Base-by-base conservation (phyloP, 92 coral and sea anemone genomes). In the Porites lobata region DNA sequence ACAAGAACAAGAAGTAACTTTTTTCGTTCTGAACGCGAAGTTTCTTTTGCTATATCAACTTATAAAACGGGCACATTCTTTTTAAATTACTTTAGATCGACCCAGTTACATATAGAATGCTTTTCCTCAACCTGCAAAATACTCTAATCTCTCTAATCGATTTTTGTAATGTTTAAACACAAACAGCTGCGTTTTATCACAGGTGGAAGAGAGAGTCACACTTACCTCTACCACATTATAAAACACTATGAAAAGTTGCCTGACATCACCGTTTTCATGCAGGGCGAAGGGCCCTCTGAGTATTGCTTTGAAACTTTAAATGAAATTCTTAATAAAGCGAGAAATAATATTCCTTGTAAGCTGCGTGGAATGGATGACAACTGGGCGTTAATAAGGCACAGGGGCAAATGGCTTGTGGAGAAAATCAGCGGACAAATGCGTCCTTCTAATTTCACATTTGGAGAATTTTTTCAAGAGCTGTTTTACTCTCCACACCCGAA, bases 171-270 rank as follows among this genome's bases (percentile, higher is more conserved):
- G 47, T 38, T 38, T 38, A 38, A 38, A 38, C 47, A 38, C 47
- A 4, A 38, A 38, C 47, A 38, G 47, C 47, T 3, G 47, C 47
- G 47, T 38, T 38, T 38, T 38, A 38, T 38, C 47, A 38, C 47
- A 4, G 47, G 47, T 17, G 95, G 95, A 22, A 90, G 93, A 7
- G 95, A 92, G 32, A 54, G 85, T 18, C 95, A 92, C 70, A 90
- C 95, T 9, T 93, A 90, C 77, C 73, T 90, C 7, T 26, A 93
- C 61, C 94, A 93, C 87, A 93, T 93, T 64, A 93, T 85, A n/a
- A 58, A 74, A 20, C 79, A 84, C 80, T 93, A 93, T 67, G 62
- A 93, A 29, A 64, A 11, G 38, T 67, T 93, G 63, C 86, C 96
- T 53, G 76, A 82, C 8, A 69, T 89, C 22, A 92, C 96, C 19